Conservation (phyloP, 2,113 vertebrate genomes). For the Onychorhynchus coronatus region DNA sequence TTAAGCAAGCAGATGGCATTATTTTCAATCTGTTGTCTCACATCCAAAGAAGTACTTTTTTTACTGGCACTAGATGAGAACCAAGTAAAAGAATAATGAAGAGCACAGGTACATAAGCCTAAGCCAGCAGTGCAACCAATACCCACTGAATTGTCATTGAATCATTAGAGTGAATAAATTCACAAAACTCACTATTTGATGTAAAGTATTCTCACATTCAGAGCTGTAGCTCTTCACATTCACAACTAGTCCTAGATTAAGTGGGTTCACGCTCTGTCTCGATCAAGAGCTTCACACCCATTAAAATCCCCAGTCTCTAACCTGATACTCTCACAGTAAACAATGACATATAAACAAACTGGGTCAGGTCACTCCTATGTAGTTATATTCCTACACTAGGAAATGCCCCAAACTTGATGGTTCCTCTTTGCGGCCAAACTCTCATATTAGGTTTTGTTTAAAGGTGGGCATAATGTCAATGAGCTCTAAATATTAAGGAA, state of each 20-base stretch:
- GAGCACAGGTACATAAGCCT: neutral
- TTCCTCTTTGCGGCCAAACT: neutral
- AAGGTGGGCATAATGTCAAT: neutral
- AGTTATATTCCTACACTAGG: neutral
- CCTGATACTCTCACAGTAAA: neutral
- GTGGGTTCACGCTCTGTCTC: neutral
- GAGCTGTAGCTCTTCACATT: neutral
- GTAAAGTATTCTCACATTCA: neutral
- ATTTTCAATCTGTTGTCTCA: neutral
- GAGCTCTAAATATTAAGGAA: neutral
- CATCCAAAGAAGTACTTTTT: neutral
- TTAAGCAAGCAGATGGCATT: neutral
- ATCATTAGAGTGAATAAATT: neutral
- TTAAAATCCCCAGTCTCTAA: neutral
- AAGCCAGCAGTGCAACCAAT: neutral
- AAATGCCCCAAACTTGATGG: neutral
- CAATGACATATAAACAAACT: neutral
- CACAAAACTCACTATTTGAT: neutral
- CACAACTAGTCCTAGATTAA: neutral
- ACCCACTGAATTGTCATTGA: neutral
- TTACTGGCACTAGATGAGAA: neutral
- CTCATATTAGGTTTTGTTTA: neutral
- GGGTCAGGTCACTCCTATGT: neutral
- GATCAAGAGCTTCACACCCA: neutral
- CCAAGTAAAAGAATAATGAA: neutral